These are phyloP conservation scores for Thaleichthys pacificus DNA, from an alignment of 2,797 vertebrate genomes.

Conservation along the genomic window DNA sequence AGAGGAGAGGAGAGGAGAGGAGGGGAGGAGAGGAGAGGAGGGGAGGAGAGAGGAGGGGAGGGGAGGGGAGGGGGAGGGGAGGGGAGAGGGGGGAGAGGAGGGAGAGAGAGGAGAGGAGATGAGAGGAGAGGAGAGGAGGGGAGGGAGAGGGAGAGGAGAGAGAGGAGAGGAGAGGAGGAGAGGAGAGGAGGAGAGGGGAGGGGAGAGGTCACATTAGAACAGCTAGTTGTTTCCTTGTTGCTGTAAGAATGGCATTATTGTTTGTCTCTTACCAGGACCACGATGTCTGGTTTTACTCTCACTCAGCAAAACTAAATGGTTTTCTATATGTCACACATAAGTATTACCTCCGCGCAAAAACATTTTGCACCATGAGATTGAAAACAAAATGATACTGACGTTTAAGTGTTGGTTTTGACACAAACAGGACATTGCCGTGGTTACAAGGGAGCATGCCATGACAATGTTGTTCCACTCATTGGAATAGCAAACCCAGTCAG, in stretches of 20 bases:
- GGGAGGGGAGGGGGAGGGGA: background rate
- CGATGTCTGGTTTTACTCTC: background rate
- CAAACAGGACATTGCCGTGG: background rate
- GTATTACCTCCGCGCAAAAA: background rate
- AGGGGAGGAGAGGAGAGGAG: background rate
- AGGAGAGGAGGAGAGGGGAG: background rate
- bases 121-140: background rate
- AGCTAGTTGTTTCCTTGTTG: background rate
- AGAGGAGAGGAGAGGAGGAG: too few relatives aligned
- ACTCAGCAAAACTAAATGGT: background rate
- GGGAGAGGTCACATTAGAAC: background rate
- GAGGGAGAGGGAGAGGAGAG: too few relatives aligned
- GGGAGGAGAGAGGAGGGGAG: background rate
- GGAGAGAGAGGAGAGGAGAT: background rate
- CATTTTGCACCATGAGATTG: background rate
- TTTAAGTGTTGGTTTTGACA: background rate
- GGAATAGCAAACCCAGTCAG: background rate
- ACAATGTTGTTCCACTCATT: background rate
- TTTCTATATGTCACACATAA: background rate
- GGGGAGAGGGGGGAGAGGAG: background rate
- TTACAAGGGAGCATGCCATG: background rate
- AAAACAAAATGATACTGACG: background rate
- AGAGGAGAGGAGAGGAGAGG: background rate
- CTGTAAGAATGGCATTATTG: background rate
- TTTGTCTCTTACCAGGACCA: background rate